Evolutionary conservation across 2,797 vertebrate species (phyloP).

Genomic region (Coccyzus lansbergi): DNA sequence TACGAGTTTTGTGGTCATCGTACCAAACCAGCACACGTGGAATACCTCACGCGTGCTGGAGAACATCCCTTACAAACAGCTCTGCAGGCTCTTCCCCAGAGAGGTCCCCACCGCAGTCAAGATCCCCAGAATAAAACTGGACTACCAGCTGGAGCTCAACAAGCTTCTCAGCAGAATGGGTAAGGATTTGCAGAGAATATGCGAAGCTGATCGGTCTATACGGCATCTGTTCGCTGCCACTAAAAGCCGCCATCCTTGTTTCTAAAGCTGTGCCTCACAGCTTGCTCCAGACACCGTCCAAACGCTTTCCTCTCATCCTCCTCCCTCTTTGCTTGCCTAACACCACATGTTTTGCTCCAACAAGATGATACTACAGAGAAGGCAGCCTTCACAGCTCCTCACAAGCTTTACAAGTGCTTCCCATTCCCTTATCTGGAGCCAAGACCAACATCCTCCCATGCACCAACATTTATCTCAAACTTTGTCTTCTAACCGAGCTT

Average conservation of each 20-base stretch:
- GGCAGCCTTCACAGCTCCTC: conserved; percentile 10
- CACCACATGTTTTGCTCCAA: conserved; percentile 58
- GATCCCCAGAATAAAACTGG: conserved; percentile 91
- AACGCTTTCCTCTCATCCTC: conserved; percentile 32
- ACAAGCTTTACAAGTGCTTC: not conserved
- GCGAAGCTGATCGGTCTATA: not conserved
- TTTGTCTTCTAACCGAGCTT: not conserved
- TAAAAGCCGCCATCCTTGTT: conserved; percentile 39
- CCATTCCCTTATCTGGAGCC: not conserved
- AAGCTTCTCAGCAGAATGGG: conserved; percentile 86
- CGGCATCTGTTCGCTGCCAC: conserved; percentile 12
- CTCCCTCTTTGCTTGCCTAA: conserved; percentile 52
- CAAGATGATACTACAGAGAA: conserved; percentile 2
- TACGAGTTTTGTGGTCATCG: conserved; percentile 88
- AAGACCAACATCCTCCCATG: not conserved
- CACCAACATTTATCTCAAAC: not conserved
- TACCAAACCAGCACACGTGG: conserved; percentile 80
- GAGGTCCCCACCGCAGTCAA: conserved; percentile 86
- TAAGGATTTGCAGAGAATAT: conserved; percentile 69
- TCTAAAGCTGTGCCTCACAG: conserved; percentile 63
- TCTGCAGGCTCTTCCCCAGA: conserved; percentile 81
- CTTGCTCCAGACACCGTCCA: conserved; percentile 54
- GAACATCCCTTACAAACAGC: conserved; percentile 81
- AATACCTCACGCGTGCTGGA: conserved; percentile 82
- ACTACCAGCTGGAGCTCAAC: conserved; percentile 85